Evolutionary conservation across 2,113 vertebrate species (phyloP).

Genomic region (Argyrosomus japonicus): DNA sequence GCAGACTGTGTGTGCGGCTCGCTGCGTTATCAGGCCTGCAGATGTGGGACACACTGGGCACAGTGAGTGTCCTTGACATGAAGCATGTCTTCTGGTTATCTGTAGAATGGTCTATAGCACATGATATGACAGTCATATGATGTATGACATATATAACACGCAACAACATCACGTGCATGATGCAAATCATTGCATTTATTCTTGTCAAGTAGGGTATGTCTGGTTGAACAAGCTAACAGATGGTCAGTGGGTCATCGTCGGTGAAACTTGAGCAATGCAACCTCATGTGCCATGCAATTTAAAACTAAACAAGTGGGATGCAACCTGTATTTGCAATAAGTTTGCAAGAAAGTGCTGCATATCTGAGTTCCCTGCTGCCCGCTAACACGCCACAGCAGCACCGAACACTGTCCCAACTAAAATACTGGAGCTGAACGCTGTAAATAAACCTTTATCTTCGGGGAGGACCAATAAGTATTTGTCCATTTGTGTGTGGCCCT

Average conservation of each 20-base stretch:
- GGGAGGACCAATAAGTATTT: constrained; percentile 56
- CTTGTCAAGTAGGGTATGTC: neutral
- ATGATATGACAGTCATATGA: constrained; percentile 51
- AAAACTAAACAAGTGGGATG: constrained; percentile 1
- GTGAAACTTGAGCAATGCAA: neutral
- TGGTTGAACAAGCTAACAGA: neutral
- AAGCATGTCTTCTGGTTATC: constrained; percentile 71
- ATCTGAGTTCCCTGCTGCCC: constrained; percentile 6
- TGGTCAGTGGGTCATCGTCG: neutral
- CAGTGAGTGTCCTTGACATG: constrained; percentile 70
- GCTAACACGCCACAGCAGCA: neutral
- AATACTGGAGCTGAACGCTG: constrained; percentile 43
- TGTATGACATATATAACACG: constrained; percentile 42
- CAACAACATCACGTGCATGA: neutral
- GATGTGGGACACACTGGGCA: constrained; percentile 24
- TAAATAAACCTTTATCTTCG: constrained; percentile 70
- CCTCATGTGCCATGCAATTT: neutral
- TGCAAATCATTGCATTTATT: neutral
- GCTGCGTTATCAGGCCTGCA: constrained; percentile 59
- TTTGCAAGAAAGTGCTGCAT: neutral
- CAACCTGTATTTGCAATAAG: neutral
- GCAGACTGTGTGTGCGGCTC: constrained; percentile 26
- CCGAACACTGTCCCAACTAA: constrained; percentile 1
- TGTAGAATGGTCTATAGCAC: constrained; percentile 28
- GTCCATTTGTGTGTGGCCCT: constrained; percentile 58